Evolutionary conservation across 2,113 vertebrate species (phyloP).

Genomic region (Ophthalmolycus amberensis): DNA sequence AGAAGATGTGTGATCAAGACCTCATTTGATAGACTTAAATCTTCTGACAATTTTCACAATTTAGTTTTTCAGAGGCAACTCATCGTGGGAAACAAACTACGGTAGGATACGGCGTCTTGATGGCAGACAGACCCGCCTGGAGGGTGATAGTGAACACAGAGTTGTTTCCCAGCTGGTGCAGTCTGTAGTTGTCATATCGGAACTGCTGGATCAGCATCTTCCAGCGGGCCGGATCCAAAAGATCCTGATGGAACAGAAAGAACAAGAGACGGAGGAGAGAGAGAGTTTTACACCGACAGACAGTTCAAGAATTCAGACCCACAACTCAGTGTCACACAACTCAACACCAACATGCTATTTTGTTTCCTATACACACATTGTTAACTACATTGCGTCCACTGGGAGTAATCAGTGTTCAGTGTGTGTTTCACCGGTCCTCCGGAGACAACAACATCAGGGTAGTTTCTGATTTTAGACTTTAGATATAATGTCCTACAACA

Average conservation of each 20-base stretch:
- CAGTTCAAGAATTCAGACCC: background rate
- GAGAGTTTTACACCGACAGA: background rate
- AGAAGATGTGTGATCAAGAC: background rate
- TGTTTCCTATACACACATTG: background rate
- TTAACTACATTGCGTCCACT: background rate
- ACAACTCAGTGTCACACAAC: background rate
- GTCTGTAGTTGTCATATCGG: conserved; percentile 99
- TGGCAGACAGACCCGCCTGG: conserved; percentile 98
- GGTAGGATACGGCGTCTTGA: conserved; percentile 99
- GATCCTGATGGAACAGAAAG: conserved; percentile 85
- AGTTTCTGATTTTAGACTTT: background rate
- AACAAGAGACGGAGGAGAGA: background rate
- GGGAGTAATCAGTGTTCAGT: background rate
- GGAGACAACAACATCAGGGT: background rate
- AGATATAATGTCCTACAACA: background rate
- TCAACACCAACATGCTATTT: background rate
- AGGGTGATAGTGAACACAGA: conserved; percentile 99
- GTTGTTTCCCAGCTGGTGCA: conserved; percentile 99
- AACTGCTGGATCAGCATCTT: conserved; percentile 99
- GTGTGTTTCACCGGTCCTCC: background rate
- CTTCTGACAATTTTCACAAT: too few species aligned
- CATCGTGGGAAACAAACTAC: rapidly evolving
- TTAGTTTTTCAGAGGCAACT: background rate
- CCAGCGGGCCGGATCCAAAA: conserved; percentile 98
- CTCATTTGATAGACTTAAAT: background rate